phyloP scores from a whole-genome alignment of 2,113 vertebrate species.

The Progne subis region DNA sequence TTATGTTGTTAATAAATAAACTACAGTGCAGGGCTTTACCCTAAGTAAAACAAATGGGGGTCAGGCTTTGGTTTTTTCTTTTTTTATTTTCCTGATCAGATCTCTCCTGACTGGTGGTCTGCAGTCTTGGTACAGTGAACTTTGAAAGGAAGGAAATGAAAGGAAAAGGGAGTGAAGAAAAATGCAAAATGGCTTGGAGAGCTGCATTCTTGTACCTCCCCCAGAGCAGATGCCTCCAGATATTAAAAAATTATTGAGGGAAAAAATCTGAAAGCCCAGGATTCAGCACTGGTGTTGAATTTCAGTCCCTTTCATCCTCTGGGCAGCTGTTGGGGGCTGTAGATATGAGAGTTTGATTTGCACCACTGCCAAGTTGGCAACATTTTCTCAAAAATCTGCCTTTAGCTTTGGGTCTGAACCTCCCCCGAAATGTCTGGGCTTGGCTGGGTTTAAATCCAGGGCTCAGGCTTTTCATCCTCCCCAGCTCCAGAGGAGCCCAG shows the following conservation, averaged over 20 bases:
- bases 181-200: not conserved
- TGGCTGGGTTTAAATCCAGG: not conserved
- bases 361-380: not conserved
- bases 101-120: not conserved
- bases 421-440: rapidly evolving
- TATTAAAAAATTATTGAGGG: not conserved
- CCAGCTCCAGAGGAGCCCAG: not conserved
- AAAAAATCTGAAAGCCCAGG: not conserved
- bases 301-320: not conserved
- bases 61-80: not conserved
- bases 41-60: conserved; percentile 40
- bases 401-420: not conserved
- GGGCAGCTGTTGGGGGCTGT: not conserved
- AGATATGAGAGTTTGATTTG: not conserved
- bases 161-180: not conserved
- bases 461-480: not conserved
- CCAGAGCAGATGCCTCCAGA: not conserved
- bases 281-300: not conserved
- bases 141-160: not conserved
- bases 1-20: conserved; percentile 70
- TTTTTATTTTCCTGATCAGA: not conserved
- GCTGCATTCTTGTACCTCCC: not conserved
- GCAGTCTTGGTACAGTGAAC: not conserved
- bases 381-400: not conserved
- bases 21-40: not conserved